phyloP scores from a whole-genome alignment of 2,797 vertebrate genomes.

The Hypotaenidia okinawae region DNA sequence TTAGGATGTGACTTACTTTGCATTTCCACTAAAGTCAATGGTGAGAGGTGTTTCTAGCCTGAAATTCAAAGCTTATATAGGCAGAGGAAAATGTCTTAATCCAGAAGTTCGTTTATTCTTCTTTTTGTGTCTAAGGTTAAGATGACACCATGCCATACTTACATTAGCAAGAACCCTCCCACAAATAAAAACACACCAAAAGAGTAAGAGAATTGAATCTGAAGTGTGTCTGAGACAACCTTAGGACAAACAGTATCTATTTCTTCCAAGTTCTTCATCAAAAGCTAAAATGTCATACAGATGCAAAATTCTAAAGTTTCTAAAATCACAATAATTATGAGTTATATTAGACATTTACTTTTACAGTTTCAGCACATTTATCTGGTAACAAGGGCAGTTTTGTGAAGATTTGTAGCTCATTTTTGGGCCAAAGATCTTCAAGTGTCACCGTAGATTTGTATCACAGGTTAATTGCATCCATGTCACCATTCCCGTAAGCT shows the following conservation, averaged over 20 bases:
- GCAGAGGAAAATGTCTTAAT: background rate
- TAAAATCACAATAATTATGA: background rate
- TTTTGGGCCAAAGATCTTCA: background rate
- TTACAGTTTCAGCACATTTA: background rate
- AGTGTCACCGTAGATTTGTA: background rate
- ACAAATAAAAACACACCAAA: background rate
- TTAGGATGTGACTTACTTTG: conserved; percentile 14
- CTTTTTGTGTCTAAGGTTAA: background rate
- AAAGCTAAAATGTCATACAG: background rate
- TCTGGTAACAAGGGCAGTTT: background rate
- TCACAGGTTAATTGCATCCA: background rate
- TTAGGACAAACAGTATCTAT: background rate
- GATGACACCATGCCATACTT: background rate
- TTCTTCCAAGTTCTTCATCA: background rate
- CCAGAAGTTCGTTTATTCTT: background rate
- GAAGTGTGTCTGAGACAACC: background rate
- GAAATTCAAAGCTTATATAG: background rate
- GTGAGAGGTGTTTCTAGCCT: background rate
- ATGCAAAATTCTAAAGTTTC: background rate
- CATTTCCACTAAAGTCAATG: background rate
- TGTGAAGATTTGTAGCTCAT: background rate
- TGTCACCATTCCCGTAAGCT: background rate
- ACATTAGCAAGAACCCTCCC: accelerated
- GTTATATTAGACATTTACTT: background rate
- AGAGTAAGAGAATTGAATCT: background rate